Percentiles rank a stretch among this genome's conserved stretches.
Evolutionary conservation across 2,113 vertebrate genomes (phyloP).

Genomic region (Oreochromis tanganicae): DNA sequence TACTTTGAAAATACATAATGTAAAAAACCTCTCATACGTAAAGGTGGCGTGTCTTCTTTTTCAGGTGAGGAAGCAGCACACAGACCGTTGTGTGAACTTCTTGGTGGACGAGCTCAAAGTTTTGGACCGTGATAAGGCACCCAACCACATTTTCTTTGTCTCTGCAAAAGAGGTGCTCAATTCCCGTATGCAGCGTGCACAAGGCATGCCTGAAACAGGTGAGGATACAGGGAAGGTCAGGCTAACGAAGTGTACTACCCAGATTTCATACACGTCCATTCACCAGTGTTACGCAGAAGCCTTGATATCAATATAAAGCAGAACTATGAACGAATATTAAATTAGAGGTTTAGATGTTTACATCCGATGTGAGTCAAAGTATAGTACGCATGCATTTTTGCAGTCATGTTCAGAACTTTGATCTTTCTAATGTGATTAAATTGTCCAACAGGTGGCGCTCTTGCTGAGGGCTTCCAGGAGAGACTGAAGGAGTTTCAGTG

Average conservation of each 20-base stretch:
- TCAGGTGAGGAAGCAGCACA: constrained; percentile 95
- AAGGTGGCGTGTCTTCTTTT: neutral
- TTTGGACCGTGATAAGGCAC: constrained; percentile 83
- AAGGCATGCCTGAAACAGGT: constrained; percentile 96
- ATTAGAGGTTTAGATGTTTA: neutral
- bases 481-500: constrained; percentile 91
- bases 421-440: neutral
- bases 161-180: constrained; percentile 96
- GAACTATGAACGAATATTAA: neutral
- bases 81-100: constrained; percentile 91
- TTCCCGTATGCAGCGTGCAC: constrained; percentile 89
- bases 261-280: neutral
- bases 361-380: neutral
- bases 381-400: neutral
- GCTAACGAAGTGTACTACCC: neutral
- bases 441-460: constrained; percentile 79
- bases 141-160: constrained; percentile 91
- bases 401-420: neutral
- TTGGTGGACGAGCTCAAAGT: constrained; percentile 94
- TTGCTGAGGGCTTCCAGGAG: constrained; percentile 93
- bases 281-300: neutral
- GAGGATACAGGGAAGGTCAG: neutral
- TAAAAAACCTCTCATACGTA: neutral
- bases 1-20: neutral
- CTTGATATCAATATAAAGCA: neutral